These are phyloP conservation scores for Paramormyrops hopkinsi DNA, from an alignment of 2,797 vertebrate genomes.

Conservation along the genomic window DNA sequence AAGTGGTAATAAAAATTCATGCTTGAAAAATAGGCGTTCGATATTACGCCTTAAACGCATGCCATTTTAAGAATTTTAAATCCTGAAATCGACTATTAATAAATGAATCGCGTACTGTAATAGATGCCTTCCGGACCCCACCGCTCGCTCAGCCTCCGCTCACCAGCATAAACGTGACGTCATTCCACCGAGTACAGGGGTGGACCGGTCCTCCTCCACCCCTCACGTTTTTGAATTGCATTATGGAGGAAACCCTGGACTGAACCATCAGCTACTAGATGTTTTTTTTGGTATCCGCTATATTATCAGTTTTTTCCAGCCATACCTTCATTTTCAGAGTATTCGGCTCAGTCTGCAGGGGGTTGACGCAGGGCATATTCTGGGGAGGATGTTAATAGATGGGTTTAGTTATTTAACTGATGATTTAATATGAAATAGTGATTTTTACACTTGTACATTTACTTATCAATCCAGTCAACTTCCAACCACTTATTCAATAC, in stretches of 20 bases:
- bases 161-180: conserved; percentile 24
- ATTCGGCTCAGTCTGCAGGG: neutral
- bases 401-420: neutral
- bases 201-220: neutral
- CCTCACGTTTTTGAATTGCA: neutral
- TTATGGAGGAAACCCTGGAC: neutral
- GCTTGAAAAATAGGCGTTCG: neutral
- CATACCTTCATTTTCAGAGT: neutral
- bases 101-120: conserved; percentile 18
- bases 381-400: neutral
- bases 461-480: neutral
- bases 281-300: neutral
- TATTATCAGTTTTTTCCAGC: neutral
- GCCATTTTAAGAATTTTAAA: neutral
- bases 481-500: neutral
- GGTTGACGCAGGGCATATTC: neutral
- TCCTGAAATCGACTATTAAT: neutral
- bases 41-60: neutral
- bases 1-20: neutral
- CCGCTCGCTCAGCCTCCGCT: neutral
- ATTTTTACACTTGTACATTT: neutral
- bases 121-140: conserved; percentile 13
- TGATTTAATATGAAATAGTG: neutral
- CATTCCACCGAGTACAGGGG: neutral
- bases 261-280: neutral